Base-by-base conservation (phyloP, 2,888 invertebrate species). In the Acrobasis consociella region DNA sequence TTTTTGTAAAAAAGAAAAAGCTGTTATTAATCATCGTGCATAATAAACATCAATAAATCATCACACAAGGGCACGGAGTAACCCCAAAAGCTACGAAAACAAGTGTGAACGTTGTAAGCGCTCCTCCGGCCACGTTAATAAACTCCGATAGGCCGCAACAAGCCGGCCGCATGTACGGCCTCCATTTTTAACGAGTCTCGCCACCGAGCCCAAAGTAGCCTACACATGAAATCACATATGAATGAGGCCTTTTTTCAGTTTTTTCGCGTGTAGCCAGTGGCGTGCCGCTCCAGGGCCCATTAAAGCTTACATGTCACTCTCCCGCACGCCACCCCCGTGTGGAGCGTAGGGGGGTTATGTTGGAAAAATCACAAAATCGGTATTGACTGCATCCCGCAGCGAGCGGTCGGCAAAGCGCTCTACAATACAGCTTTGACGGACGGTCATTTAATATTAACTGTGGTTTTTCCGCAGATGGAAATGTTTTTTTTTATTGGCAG, bases 361-460 rank as follows among this genome's bases (percentile, higher is more conserved):
- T 74, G 82, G 80, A 87, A 89, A 89, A 89, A 89, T 89, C 88
- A 86, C 88, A 87, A 91, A 91, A 89, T 91, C 86, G 89, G 87
- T 88, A 90, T 89, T 82, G 89, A 86, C 83, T 82, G 83, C 82
- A 82, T 83, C 87, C 89, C 88, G 83, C 86, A 77, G 84, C 81
- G 86, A 75, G 81, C 72, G 78, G 69, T 75, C 79, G 72, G 80
- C 83, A 82, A 85, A 86, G 82, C 86, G 80, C 82, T 81, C 81
- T 76, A 86, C 89, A 87, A 89, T 87, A 87, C 86, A 86, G 87
- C 88, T 91, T 92, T 92, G 92, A 91, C 87, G 88, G 84, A 91
- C 89, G 89, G 84, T 90, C 91, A 91, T 92, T 91, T 92, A 91
- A 91, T 92, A 92, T 92, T 91, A 89, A 91, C 92, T 90, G 92